Evolutionary conservation across 2,797 vertebrate genomes (phyloP), one percentile per base, ranked within the genome.

Genomic region (Potorous gilbertii): DNA sequence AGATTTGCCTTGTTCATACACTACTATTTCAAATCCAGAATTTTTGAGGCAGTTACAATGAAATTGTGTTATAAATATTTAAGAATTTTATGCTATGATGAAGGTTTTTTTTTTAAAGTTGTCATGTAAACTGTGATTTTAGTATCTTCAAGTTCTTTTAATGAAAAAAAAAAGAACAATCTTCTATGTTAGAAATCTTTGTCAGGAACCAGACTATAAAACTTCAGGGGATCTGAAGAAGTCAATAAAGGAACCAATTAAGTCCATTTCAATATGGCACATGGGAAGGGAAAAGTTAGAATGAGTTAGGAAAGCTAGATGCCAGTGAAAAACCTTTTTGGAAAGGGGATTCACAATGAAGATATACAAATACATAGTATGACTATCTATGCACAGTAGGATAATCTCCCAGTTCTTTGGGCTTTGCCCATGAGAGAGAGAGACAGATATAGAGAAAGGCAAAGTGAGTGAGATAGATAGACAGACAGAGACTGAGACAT

Each of bases 141-240:
- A 90, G 87, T 91, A 87, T 24, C 55, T 29, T 4, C 40, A 92
- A 93, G 52, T 93, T 10, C 81, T 81, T 95, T 93, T 91, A 94
- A 66, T 92, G 55, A 96, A 94, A 94, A 16, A 91, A 91, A 92
- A 97, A 95, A 92, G 13, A 91, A 90, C 12, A 29, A 2, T 91
- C 95, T 96, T 94, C 56, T 91, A 46, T 81, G 13, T 92, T 81
- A 91, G 54, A 56, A 59, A 12, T 55, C 40, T 90, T 5, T 56
- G 93, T 31, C 52, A 62, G 91, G 54, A 81, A 13, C 34, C 9
- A 87, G 31, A 50, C 74, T 87, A 40, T 87, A 87, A 87, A 87
- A 87, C 74, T 87, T 87, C 74, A 87, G 74, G 74, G 74, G 40
- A 87, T 12, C 74, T 50, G 21, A 87, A 87, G 74, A 87, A 87